phyloP scores from a whole-genome alignment of 2,797 vertebrate genomes.

The Lophotriccus pileatus region DNA sequence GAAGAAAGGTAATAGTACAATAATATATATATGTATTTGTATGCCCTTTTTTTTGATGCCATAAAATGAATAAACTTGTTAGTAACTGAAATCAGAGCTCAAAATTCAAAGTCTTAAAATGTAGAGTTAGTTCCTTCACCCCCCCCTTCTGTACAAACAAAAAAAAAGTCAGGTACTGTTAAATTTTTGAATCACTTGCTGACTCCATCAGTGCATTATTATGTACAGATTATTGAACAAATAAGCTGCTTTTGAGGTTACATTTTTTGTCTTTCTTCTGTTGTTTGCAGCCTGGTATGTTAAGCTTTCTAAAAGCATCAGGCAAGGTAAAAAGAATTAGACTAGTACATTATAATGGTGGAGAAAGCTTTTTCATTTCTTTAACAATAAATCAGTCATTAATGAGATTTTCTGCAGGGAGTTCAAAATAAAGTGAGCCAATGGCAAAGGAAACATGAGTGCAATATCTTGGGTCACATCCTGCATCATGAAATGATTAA shows the following conservation, averaged over 20 bases:
- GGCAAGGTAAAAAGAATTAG: not conserved
- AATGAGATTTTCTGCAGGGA: not conserved
- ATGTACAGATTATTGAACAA: not conserved
- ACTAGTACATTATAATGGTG: not conserved
- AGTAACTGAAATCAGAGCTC: not conserved
- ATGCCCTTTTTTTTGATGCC: not conserved
- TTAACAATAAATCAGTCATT: not conserved
- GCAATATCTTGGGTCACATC: not conserved
- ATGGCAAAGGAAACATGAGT: not conserved
- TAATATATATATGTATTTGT: not conserved
- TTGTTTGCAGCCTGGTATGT: not conserved
- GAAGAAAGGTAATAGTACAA: not conserved
- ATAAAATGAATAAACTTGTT: not conserved
- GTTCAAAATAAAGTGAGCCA: not conserved
- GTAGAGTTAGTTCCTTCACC: not conserved
- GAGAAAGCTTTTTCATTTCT: not conserved
- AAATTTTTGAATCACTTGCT: not conserved
- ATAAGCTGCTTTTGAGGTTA: not conserved
- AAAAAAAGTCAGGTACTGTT: not conserved
- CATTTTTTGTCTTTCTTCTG: not conserved
- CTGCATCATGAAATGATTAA: not conserved
- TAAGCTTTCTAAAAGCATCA: not conserved
- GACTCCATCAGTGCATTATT: not conserved
- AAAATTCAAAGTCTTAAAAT: not conserved
- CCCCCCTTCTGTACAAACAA: not conserved